These are phyloP conservation scores for Latrodectus elegans DNA, from an alignment of 2,888 invertebrate genomes.

Conservation along the genomic window DNA sequence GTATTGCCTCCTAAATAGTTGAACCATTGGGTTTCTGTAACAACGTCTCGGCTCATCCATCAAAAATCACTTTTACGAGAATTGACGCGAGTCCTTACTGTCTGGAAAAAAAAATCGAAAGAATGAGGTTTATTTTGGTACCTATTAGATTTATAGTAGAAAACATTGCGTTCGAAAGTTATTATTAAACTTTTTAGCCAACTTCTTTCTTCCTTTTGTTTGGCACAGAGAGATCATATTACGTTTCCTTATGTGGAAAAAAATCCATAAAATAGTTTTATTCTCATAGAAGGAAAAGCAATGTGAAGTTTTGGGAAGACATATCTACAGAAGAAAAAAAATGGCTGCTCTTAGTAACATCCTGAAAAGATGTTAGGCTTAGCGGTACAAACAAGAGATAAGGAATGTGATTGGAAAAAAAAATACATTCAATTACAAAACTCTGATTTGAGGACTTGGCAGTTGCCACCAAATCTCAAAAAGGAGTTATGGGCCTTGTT, in stretches of 20 bases:
- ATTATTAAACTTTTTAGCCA: constrained; percentile 9
- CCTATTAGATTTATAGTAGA: constrained; percentile 46
- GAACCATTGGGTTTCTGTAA: constrained; percentile 33
- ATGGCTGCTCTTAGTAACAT: not conserved
- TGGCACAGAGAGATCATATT: too few relatives aligned
- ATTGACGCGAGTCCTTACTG: constrained; percentile 9
- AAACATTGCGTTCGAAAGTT: constrained; percentile 19
- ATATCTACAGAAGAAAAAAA: too few relatives aligned
- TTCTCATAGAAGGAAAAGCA: too few relatives aligned
- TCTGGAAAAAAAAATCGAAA: constrained; percentile 3
- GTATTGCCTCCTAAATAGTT: constrained; percentile 26
- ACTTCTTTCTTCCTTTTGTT: too few relatives aligned
- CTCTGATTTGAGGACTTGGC: constrained; percentile 19
- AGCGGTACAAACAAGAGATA: not conserved
- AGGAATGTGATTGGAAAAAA: constrained; percentile 8
- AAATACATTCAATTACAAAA: constrained; percentile 24
- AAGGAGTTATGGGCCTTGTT: too few relatives aligned
- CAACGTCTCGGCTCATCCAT: constrained; percentile 38
- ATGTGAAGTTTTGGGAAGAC: too few relatives aligned
- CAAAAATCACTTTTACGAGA: constrained; percentile 22
- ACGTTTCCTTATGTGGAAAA: too few relatives aligned
- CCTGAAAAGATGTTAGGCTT: constrained; percentile 17
- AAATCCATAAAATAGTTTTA: too few relatives aligned
- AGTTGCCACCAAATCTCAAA: not conserved
- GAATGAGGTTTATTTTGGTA: not conserved